Conservation (phyloP, 1,140 invertebrate genomes). For the Cotesia typhae region DNA sequence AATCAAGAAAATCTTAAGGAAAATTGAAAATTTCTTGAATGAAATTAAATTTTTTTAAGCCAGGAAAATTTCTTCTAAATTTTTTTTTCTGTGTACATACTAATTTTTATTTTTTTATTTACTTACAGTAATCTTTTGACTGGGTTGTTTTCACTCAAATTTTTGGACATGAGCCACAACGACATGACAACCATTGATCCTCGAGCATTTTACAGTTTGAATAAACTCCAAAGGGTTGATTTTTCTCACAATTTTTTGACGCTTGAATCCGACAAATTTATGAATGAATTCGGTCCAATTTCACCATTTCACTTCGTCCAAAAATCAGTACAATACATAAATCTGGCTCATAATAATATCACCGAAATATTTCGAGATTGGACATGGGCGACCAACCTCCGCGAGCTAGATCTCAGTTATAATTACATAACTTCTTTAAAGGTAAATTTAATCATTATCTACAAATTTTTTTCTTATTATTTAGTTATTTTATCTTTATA, state of each 20-base stretch:
- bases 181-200: conserved; percentile 56
- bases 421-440: conserved; percentile 61
- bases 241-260: conserved; percentile 64
- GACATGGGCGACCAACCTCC: conserved; percentile 63
- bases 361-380: conserved; percentile 70
- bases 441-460: conserved; percentile 27
- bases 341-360: conserved; percentile 73
- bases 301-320: conserved; percentile 67
- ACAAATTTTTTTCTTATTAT: no score
- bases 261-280: conserved; percentile 47
- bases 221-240: conserved; percentile 58
- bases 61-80: no score
- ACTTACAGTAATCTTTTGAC: conserved; percentile 50
- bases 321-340: conserved; percentile 65
- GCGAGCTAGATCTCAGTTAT: conserved; percentile 67
- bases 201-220: conserved; percentile 57
- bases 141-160: conserved; percentile 45
- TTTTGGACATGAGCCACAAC: conserved; percentile 63
- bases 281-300: conserved; percentile 31
- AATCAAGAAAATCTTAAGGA: no score
- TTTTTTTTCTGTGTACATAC: no score
- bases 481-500: no score
- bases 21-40: no score
- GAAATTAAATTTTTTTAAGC: no score
- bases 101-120: conserved; percentile 42